A percentile compares a stretch with the other conserved stretches of the same genome.
These are phyloP conservation scores for Drosophila kokeensis DNA, from an alignment of 2,888 invertebrate species.

Conservation along the genomic window DNA sequence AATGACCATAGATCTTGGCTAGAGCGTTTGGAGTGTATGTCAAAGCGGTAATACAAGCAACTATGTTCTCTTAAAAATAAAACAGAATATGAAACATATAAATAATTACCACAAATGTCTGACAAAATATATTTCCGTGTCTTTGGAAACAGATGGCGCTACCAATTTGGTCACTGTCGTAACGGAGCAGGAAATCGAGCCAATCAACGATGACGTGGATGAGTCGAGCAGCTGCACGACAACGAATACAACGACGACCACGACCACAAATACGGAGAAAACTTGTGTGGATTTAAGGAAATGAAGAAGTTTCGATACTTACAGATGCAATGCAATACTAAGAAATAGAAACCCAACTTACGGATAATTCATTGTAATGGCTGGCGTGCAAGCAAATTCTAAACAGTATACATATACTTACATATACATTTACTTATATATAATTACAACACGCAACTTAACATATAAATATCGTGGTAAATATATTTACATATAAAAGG, in stretches of 20 bases:
- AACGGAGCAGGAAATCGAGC: constrained; percentile 90
- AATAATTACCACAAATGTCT: not conserved
- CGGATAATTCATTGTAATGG: constrained; percentile 27
- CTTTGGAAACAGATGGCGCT: constrained; percentile 88
- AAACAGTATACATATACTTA: constrained; percentile 62
- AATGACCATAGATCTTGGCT: constrained; percentile 63
- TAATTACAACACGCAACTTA: constrained; percentile 45
- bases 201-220: constrained; percentile 67
- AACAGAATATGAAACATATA: not conserved
- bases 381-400: constrained; percentile 51
- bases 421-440: constrained; percentile 54
- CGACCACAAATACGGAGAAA: constrained; percentile 66
- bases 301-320: constrained; percentile 38
- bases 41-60: constrained; percentile 59
- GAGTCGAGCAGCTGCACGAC: constrained; percentile 67
- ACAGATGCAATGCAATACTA: constrained; percentile 49
- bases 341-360: constrained; percentile 49
- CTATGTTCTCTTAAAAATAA: constrained; percentile 21
- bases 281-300: constrained; percentile 66
- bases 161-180: constrained; percentile 95
- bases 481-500: constrained; percentile 25
- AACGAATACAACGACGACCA: constrained; percentile 68
- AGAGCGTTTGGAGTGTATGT: constrained; percentile 56
- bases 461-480: constrained; percentile 51
- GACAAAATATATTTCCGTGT: not conserved